phyloP scores from a whole-genome alignment of 2,797 vertebrate genomes.

The Acipenser ruthenus region DNA sequence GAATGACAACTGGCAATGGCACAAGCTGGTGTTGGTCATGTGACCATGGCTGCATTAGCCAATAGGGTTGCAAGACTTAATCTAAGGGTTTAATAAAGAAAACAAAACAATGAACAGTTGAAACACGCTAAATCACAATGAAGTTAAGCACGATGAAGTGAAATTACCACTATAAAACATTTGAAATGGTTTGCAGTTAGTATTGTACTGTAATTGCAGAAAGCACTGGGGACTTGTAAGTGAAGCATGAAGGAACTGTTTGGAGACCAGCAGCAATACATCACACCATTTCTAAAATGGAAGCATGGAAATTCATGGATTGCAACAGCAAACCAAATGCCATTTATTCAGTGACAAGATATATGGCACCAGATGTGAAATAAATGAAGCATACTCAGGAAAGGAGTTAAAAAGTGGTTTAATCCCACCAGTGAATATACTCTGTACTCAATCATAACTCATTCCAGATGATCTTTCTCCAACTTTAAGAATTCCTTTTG shows the following conservation, averaged over 20 bases:
- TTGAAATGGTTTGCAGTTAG: too few species aligned
- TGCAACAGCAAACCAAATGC: constrained; percentile 21
- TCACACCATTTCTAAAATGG: constrained; percentile 28
- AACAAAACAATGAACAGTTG: too few species aligned
- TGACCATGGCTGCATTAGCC: too few species aligned
- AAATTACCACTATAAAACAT: too few species aligned
- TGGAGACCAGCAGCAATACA: constrained; percentile 17
- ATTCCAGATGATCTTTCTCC: constrained; percentile 49
- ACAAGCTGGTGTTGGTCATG: too few species aligned
- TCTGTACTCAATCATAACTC: constrained; percentile 30
- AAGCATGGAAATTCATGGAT: constrained; percentile 35
- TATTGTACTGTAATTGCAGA: too few species aligned
- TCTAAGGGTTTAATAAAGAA: too few species aligned
- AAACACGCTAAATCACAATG: too few species aligned
- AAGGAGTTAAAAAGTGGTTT: constrained; percentile 27
- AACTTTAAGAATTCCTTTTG: constrained; percentile 41
- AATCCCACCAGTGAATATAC: neutral
- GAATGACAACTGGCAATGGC: too few species aligned
- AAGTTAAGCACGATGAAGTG: too few species aligned
- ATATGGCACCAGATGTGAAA: constrained; percentile 35
- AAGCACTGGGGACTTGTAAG: too few species aligned
- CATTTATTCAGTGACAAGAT: neutral
- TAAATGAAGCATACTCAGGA: constrained; percentile 34
- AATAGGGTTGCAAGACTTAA: too few species aligned
- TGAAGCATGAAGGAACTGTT: neutral